Base-by-base conservation (phyloP, 2,113 vertebrate genomes). In the Podocnemis expansa region DNA sequence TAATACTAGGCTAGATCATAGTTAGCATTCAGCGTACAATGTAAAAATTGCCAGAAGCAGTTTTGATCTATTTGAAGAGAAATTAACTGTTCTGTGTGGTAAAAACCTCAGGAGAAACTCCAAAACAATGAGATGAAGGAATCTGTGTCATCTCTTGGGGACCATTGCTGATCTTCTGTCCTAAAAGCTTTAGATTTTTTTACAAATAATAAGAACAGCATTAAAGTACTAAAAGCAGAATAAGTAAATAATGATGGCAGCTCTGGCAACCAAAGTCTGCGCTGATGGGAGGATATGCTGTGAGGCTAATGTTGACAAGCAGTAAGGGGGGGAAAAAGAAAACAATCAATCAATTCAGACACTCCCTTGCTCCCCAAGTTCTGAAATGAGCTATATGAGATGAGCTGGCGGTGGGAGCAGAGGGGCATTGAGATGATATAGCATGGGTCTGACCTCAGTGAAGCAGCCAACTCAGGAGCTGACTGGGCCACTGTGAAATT, bases 21-120 rank as follows among this genome's bases (percentile, higher is more conserved):
- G 10, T 75, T 25, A 76, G 25, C 11, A 27, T 45, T 76, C 41
- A 45, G 24, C 8, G 45, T 22, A 45, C 43, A 14, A 27, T 76
- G 24, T 43, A 45, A 43, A 76, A 76, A 41, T 76, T 41, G 41
- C 73, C 25, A 45, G 73, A 76, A 29, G 73, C 82, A 22, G 38
- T 88, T 58, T 24, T 43, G 88, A 83, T 43, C 41, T 55, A 91
- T 60, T 11, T 76, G 60, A 34, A 84, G 87, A 73, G 8, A 84
- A 89, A 93, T 49, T 13, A 89, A 4, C 24, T 34, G 21, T 4
- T 54, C 29, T 34, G 43, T 82, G 52, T 49, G 75, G 3, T 60
- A 31, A 47, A 78, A 92, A 82, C n/a, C 63, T 34, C 7, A 49
- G 24, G 2, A 29, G 25, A 82, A 41, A 21, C 51, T 83, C 63